Evolutionary conservation across 2,888 invertebrate genomes (phyloP).

Genomic region (Didymodactylos carnosus): DNA sequence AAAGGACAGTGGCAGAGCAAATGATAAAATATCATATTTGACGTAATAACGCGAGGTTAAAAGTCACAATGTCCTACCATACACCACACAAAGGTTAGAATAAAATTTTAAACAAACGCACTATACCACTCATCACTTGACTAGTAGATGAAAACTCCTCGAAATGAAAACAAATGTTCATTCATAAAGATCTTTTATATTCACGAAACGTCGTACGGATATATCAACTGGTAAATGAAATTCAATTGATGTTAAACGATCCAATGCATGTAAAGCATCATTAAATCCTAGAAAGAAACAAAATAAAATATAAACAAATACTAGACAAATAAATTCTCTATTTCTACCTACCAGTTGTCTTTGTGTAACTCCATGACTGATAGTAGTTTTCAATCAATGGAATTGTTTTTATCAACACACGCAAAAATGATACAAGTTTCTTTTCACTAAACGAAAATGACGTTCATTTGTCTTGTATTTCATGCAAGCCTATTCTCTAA

Average conservation of each 20-base stretch:
- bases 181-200: neutral
- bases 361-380: conserved; percentile 67
- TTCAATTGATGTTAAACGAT: conserved; percentile 58
- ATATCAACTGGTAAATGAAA: conserved; percentile 87
- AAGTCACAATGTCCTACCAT: no score
- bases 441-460: conserved; percentile 49
- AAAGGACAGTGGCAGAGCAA: no score
- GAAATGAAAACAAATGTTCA: neutral
- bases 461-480: neutral
- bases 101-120: no score
- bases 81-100: no score
- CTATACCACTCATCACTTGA: no score
- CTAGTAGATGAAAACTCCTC: no score
- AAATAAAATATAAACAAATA: conserved; percentile 38
- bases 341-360: conserved; percentile 61
- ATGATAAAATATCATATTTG: no score
- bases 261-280: conserved; percentile 72
- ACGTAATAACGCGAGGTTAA: no score
- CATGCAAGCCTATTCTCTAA: neutral
- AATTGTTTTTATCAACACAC: conserved; percentile 64
- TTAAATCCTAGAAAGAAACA: conserved; percentile 54
- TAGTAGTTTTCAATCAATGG: conserved; percentile 38
- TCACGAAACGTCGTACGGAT: conserved; percentile 53
- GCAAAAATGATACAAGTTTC: conserved; percentile 77
- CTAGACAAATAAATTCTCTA: conserved; percentile 6